Evolutionary conservation across 2,113 vertebrate species (phyloP).

Genomic region (Bettongia penicillata): DNA sequence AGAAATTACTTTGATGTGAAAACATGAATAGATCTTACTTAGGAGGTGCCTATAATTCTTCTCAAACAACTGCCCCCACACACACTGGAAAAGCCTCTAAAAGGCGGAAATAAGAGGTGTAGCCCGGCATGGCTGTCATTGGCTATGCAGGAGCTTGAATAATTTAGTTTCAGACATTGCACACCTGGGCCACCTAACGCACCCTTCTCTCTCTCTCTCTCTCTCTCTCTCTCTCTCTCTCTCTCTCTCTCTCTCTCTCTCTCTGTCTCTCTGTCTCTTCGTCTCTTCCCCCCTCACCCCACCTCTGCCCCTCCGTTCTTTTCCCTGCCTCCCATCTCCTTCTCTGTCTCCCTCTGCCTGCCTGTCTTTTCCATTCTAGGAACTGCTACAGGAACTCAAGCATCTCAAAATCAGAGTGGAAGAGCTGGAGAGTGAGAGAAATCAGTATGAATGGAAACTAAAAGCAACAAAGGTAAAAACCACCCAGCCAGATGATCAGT

Average conservation of each 20-base stretch:
- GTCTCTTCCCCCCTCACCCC: too few relatives aligned
- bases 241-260: too few relatives aligned
- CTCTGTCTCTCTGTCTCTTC: neutral
- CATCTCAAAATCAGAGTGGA: constrained; percentile 95
- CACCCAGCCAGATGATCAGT: neutral
- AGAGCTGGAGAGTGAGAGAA: constrained; percentile 94
- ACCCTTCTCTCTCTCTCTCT: neutral
- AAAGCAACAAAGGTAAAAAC: constrained; percentile 94
- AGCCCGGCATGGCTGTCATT: neutral
- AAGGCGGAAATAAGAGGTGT: neutral
- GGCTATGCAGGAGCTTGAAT: neutral
- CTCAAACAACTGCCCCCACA: neutral
- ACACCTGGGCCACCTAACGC: neutral
- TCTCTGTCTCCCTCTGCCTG: neutral
- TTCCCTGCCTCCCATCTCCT: too few relatives aligned
- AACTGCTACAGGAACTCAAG: constrained; percentile 91
- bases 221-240: too few relatives aligned
- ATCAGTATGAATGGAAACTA: constrained; percentile 94
- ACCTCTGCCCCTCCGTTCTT: neutral
- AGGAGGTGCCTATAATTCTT: neutral
- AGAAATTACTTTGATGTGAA: neutral
- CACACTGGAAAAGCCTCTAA: neutral
- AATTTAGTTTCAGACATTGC: neutral
- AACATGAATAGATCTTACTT: neutral
- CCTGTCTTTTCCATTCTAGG: constrained; percentile 78